Percentiles rank a stretch among this genome's conserved stretches.
Conservation (phyloP, 2,888 invertebrate species). For the Diaperis boleti region DNA sequence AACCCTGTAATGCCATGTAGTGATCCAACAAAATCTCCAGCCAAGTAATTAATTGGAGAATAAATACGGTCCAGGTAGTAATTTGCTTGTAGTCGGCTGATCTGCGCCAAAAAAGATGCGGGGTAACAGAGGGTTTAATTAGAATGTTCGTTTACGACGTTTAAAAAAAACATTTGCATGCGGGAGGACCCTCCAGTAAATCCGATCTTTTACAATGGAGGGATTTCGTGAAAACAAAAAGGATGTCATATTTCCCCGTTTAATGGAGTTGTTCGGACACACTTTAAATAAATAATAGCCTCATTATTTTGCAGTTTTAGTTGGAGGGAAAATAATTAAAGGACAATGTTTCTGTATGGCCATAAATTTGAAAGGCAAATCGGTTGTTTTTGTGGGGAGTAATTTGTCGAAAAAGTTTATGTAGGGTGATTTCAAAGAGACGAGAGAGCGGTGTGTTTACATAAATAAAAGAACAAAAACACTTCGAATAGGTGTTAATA, state of each 20-base stretch:
- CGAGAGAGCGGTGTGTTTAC: too few species aligned
- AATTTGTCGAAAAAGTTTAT: too few species aligned
- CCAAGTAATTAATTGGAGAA: slow-evolving; percentile 35
- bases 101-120: slow-evolving; percentile 15
- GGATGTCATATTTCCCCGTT: background rate
- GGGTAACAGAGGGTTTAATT: slow-evolving; percentile 31
- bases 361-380: too few species aligned
- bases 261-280: background rate
- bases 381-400: too few species aligned
- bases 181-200: background rate
- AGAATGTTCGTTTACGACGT: background rate
- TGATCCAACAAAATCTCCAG: slow-evolving; percentile 8
- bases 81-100: slow-evolving; percentile 33
- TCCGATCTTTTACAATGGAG: background rate
- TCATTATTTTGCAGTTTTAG: background rate
- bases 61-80: slow-evolving; percentile 26
- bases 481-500: too few species aligned
- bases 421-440: too few species aligned
- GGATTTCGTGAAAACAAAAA: background rate
- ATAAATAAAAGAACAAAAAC: too few species aligned
- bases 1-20: slow-evolving; percentile 20
- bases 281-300: background rate
- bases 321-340: background rate
- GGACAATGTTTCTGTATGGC: too few species aligned
- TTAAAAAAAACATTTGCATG: background rate